Evolutionary conservation across 2,797 vertebrate species (phyloP).

Genomic region (Clamator glandarius): DNA sequence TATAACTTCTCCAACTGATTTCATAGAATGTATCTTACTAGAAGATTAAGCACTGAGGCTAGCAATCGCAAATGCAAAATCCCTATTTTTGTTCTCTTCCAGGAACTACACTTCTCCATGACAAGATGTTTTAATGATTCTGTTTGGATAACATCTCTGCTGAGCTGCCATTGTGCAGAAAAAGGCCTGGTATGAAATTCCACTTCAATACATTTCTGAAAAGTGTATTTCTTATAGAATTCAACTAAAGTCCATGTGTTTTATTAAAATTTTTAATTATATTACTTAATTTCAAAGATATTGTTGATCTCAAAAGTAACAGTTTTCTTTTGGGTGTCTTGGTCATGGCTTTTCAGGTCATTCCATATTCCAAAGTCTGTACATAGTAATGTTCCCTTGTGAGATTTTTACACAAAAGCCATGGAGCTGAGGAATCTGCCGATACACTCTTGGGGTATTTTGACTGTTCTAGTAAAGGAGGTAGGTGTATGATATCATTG

Average conservation of each 20-base stretch:
- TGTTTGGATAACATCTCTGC: not conserved
- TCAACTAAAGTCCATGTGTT: not conserved
- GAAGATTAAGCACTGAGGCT: not conserved
- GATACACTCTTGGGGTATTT: not conserved
- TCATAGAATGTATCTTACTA: not conserved
- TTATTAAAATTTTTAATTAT: not conserved
- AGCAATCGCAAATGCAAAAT: not conserved
- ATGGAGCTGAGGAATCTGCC: constrained; percentile 28
- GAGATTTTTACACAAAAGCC: constrained; percentile 51
- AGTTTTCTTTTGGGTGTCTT: not conserved
- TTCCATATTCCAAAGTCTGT: constrained; percentile 29
- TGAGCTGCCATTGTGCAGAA: not conserved
- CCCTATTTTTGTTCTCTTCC: not conserved
- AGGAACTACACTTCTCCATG: not conserved
- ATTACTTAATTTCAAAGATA: not conserved
- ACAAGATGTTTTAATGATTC: not conserved
- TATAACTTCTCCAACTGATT: not conserved
- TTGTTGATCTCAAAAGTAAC: not conserved
- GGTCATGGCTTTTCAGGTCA: not conserved
- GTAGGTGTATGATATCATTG: not conserved
- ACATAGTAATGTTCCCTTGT: constrained; percentile 9
- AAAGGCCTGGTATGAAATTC: not conserved
- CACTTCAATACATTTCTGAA: not conserved
- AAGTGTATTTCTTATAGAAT: not conserved
- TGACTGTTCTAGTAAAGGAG: constrained; percentile 21